A percentile compares a stretch with the other conserved stretches of the same genome.
Conservation (phyloP, 2,888 invertebrate species). For the Trilocha varians region DNA sequence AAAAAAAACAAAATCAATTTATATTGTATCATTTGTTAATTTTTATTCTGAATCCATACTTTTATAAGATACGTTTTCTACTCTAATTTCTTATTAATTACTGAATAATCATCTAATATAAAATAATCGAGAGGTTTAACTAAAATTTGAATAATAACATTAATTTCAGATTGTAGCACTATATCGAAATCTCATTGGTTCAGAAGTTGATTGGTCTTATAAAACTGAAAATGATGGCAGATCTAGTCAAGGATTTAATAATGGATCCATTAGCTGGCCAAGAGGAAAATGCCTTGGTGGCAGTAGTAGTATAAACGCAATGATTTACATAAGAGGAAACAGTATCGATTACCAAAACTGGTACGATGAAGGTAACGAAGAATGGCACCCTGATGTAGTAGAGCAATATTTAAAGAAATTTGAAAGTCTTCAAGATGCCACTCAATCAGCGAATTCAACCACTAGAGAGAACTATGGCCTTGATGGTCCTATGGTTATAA, state of each 20-base stretch:
- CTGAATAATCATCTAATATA: not conserved
- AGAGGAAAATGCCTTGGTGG: constrained; percentile 77
- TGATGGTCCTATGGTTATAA: constrained; percentile 55
- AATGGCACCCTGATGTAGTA: constrained; percentile 70
- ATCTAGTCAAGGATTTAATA: constrained; percentile 76
- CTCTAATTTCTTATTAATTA: not conserved
- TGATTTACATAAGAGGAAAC: constrained; percentile 71
- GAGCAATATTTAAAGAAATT: constrained; percentile 61
- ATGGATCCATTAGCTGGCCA: constrained; percentile 57
- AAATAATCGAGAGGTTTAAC: too few species aligned
- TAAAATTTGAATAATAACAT: too few species aligned
- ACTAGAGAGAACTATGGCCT: constrained; percentile 39
- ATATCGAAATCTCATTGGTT: constrained; percentile 27
- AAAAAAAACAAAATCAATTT: too few species aligned
- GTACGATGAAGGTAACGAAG: constrained; percentile 63
- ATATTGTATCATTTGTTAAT: too few species aligned
- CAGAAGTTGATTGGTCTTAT: constrained; percentile 84
- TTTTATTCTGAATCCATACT: too few species aligned
- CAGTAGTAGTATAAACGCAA: constrained; percentile 67
- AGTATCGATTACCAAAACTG: constrained; percentile 65
- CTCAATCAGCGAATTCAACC: constrained; percentile 18
- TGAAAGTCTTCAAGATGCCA: constrained; percentile 47
- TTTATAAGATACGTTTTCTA: too few species aligned
- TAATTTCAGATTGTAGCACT: constrained; percentile 31
- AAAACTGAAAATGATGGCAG: constrained; percentile 82